Base-by-base conservation (phyloP, 2,113 vertebrate genomes). In the Cheirogaleus medius region DNA sequence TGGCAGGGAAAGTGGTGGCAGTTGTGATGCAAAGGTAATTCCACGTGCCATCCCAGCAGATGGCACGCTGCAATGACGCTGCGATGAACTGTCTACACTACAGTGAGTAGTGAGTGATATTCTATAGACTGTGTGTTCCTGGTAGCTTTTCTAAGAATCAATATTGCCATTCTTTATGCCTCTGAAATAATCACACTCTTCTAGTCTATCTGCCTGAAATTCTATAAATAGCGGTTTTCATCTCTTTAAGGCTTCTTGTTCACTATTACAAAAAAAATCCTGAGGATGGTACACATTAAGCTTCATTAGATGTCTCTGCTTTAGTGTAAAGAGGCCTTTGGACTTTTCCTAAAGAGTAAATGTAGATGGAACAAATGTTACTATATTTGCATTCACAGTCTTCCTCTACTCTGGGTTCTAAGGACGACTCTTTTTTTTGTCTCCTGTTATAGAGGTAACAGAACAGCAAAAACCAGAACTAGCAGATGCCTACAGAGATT, bases 71-170 rank as follows among this genome's bases (percentile, higher is more conserved):
- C n/a, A 87, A 42, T 10, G 44, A 58, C 5, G 49, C 56, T n/a
- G 25, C 5, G 73, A 58, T n/a, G n/a, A 63, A 20, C 17, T 42
- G 17, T 39, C 29, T 39, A 17, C 8, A 8, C 29, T 39, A 21
- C 8, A 6, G 20, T 9, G 34, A 71, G 32, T 64, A 5, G 11
- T 37, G 63, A 95, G 37, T 21, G 58, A 63, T 8, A 23, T 3
- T n/a, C 83, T 71, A 44, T 15, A 37, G 32, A 68, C 54, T 14
- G n/a, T 12, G 6, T 4, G 9, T 25, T 83, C 42, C 56, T 54
- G 47, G 34, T 13, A 74, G 47, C 32, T 77, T 63, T 93, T 76
- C 73, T 49, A 56, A 95, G 90, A 83, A 42, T 60, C 91, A 97
- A 34, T n/a, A 52, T 20, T 68, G 32, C 58, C 69, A 56, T 86